These are phyloP conservation scores for Asarcornis scutulata DNA, from an alignment of 2,113 vertebrate genomes.

Conservation along the genomic window DNA sequence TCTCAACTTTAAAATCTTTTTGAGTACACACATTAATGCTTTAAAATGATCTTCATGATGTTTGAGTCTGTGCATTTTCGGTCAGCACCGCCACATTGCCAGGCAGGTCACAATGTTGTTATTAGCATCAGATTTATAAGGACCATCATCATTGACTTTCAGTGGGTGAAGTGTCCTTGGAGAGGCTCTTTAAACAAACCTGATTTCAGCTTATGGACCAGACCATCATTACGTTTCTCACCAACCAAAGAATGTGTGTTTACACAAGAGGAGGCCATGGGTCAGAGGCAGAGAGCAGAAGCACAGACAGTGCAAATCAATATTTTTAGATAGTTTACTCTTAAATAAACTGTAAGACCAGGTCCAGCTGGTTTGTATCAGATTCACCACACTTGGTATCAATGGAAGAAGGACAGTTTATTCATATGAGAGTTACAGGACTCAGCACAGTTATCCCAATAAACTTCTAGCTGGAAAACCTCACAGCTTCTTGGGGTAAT, in stretches of 20 bases:
- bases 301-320: slow-evolving; percentile 72
- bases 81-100: not conserved
- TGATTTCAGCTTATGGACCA: slow-evolving; percentile 50
- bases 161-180: slow-evolving; percentile 32
- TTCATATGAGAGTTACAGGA: not conserved
- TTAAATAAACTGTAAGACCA: slow-evolving; percentile 61
- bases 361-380: slow-evolving; percentile 53
- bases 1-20: not conserved
- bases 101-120: not conserved
- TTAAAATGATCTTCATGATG: not conserved
- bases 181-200: slow-evolving; percentile 66
- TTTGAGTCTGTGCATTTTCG: not conserved
- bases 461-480: not conserved
- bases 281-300: slow-evolving; percentile 65
- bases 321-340: slow-evolving; percentile 66
- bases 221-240: slow-evolving; percentile 54
- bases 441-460: not conserved
- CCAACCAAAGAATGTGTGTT: slow-evolving; percentile 60
- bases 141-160: not conserved
- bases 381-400: slow-evolving; percentile 6
- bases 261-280: slow-evolving; percentile 58
- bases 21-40: not conserved
- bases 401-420: not conserved
- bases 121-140: slow-evolving; percentile 48
- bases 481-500: not conserved